Evolutionary conservation across 2,888 invertebrate genomes (phyloP), one percentile per base, ranked within the genome.

Genomic region (Nasonovia ribisnigri): DNA sequence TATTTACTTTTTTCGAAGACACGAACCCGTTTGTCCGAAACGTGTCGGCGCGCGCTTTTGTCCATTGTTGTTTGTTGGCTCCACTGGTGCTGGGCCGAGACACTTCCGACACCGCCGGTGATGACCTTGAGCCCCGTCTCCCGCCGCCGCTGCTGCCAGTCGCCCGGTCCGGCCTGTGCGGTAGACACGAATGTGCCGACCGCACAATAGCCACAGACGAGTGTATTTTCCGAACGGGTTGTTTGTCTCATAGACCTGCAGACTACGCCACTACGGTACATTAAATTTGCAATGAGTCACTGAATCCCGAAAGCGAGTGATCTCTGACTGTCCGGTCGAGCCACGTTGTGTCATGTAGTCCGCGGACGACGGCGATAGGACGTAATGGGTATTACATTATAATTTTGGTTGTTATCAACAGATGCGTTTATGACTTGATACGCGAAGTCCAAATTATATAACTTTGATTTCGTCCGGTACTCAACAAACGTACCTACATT

Each of bases 1-100:
- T 77, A 77, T 77, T 77, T 77, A 42, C 36, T 20, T 77, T 77
- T 36, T 20, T 8, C 77, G 36, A 42, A 77, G 77, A 42, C 29
- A n/a, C 46, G 26, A 86, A 26, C 29, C 46, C 43, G 86, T 91
- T 51, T 13, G 86, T 4, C 46, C 57, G 57, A 67, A 51, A 92
- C 29, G 51, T n/a, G 92, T 60, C 92, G 51, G 91, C 88, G 42
- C 88, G 87, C 43, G 20, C 42, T 57, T 29, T 54, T 29, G 57
- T 42, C 92, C 92, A 92, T 92, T 92, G 92, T 92, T 93, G 92
- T 92, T 93, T 57, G 93, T 90, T 84, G 93, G 93, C 93, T 90
- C 93, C 93, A 90, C 93, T 90, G 93, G 43, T 84, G 88, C 89
- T 90, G 93, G 90, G 36, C 84, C 86, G 86, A 93, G 93, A 90